phyloP scores from a whole-genome alignment of 2,888 invertebrate genomes.

The Galeopsomyia nigrocyanea region DNA sequence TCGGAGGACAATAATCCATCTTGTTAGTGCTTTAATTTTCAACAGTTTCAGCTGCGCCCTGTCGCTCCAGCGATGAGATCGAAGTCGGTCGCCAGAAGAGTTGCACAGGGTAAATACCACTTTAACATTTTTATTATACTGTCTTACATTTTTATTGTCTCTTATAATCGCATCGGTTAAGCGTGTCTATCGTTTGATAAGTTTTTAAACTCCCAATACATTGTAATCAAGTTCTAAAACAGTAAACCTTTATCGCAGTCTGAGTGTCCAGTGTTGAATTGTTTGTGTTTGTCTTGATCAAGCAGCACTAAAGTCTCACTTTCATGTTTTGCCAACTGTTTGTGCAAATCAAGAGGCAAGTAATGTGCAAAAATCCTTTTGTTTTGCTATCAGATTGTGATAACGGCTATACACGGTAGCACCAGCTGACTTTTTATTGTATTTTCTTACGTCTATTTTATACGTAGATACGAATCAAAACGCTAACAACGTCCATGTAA shows the following conservation, averaged over 20 bases:
- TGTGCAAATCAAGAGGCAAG: no score
- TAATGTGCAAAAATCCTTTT: no score
- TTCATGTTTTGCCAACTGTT: no score
- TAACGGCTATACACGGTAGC: no score
- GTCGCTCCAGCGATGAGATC: conserved; percentile 75
- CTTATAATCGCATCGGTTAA: no score
- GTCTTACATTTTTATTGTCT: no score
- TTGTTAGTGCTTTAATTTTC: conserved; percentile 62
- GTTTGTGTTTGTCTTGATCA: conserved; percentile 12
- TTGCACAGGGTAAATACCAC: conserved; percentile 76
- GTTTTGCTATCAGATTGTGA: no score
- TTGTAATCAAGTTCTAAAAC: conserved; percentile 17
- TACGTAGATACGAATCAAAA: no score
- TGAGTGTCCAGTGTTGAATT: conserved; percentile 16
- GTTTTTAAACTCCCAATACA: conserved; percentile 13
- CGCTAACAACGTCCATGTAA: no score
- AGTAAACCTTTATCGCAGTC: conserved; percentile 18
- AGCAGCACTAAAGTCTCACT: no score
- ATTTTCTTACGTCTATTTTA: no score
- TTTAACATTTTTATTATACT: neutral
- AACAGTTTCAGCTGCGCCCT: conserved; percentile 50
- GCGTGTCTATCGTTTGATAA: conserved; percentile 8
- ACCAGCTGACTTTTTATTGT: no score
- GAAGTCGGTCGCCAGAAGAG: conserved; percentile 79
- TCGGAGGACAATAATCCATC: conserved; percentile 57